phyloP scores from a whole-genome alignment of 1,140 invertebrate species.

The Drosophila nasuta region DNA sequence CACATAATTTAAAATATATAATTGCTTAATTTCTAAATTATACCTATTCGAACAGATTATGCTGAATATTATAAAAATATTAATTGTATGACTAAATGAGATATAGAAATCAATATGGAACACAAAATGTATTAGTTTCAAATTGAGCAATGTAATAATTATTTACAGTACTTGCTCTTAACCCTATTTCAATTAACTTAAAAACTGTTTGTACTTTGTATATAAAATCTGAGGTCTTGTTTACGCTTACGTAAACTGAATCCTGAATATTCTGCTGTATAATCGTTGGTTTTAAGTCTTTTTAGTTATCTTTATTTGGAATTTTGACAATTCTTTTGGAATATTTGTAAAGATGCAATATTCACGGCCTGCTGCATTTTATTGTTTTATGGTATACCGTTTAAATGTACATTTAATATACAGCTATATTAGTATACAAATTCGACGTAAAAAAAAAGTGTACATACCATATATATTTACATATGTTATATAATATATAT shows the following conservation, averaged over 20 bases:
- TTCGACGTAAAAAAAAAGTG: conserved; percentile 63
- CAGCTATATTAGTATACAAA: conserved; percentile 62
- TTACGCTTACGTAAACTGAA: conserved; percentile 36
- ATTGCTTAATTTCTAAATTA: conserved; percentile 53
- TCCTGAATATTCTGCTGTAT: conserved; percentile 44
- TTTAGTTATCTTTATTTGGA: conserved; percentile 19
- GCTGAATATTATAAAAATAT: conserved; percentile 4
- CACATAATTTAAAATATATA: conserved; percentile 31
- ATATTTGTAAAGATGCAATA: conserved; percentile 22
- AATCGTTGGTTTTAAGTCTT: conserved; percentile 56
- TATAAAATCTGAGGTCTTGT: conserved; percentile 57
- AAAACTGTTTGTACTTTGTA: conserved; percentile 71
- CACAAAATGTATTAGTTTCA: conserved; percentile 6
- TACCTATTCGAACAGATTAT: conserved; percentile 42
- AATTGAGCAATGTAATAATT: conserved; percentile 15
- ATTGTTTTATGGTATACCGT: conserved; percentile 15
- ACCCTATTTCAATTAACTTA: conserved; percentile 44
- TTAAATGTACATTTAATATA: conserved; percentile 30
- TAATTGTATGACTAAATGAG: conserved; percentile 19
- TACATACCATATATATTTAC: conserved; percentile 29
- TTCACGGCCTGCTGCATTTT: conserved; percentile 3
- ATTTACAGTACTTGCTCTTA: conserved; percentile 28
- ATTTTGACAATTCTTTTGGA: conserved; percentile 30
- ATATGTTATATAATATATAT: conserved; percentile 26
- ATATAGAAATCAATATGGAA: conserved; percentile 1